Conservation (phyloP, 2,113 vertebrate species). For the Pachyramphus minor region DNA sequence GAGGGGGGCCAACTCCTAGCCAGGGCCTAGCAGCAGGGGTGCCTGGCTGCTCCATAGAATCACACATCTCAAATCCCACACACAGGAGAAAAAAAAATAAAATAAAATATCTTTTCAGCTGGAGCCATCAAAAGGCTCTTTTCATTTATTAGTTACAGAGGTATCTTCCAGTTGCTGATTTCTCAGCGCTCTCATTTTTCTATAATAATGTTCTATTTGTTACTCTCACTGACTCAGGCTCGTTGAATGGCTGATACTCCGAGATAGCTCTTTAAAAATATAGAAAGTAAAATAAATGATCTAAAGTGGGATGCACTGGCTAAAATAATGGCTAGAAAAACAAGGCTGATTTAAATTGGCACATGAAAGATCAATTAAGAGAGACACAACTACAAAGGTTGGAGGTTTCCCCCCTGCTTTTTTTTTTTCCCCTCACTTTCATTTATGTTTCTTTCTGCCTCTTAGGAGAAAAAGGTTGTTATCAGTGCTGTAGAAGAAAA, state of each 20-base stretch:
- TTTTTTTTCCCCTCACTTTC: not conserved
- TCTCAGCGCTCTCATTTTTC: slow-evolving; percentile 72
- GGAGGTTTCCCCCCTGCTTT: not conserved
- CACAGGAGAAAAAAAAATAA: slow-evolving; percentile 89
- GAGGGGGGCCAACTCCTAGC: slow-evolving; percentile 91
- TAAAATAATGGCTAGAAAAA: slow-evolving; percentile 53
- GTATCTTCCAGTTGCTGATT: slow-evolving; percentile 91
- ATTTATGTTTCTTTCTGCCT: not conserved
- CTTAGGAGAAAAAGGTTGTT: not conserved
- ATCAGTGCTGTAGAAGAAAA: not conserved
- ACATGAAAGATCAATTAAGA: slow-evolving; percentile 60
- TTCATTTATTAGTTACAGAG: slow-evolving; percentile 96
- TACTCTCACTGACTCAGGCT: slow-evolving; percentile 26
- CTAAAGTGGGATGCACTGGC: not conserved
- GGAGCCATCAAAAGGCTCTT: slow-evolving; percentile 89
- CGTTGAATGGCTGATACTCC: slow-evolving; percentile 1
- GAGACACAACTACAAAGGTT: not conserved
- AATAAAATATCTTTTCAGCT: slow-evolving; percentile 99
- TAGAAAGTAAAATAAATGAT: slow-evolving; percentile 28
- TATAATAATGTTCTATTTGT: slow-evolving; percentile 61
- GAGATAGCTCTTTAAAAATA: slow-evolving; percentile 26
- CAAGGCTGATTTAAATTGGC: slow-evolving; percentile 25
- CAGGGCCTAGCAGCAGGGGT: slow-evolving; percentile 92
- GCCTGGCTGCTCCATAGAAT: slow-evolving; percentile 82
- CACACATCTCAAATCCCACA: slow-evolving; percentile 92